Evolutionary conservation across 2,113 vertebrate genomes (phyloP).

Genomic region (Pampusana beccarii): DNA sequence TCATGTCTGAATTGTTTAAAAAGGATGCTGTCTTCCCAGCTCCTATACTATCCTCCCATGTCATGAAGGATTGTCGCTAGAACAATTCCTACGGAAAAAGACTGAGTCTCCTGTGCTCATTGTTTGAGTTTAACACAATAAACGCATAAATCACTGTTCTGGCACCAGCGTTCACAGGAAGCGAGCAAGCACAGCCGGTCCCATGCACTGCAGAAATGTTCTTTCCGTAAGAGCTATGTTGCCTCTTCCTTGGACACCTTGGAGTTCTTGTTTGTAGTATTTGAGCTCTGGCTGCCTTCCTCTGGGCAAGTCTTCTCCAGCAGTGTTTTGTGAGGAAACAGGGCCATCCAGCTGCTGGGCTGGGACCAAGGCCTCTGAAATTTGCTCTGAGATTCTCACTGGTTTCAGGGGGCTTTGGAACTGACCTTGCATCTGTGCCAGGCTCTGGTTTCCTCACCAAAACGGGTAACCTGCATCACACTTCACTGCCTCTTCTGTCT

Average conservation of each 20-base stretch:
- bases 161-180: background rate
- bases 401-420: background rate
- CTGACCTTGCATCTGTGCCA: background rate
- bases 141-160: background rate
- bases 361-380: background rate
- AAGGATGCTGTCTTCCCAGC: background rate
- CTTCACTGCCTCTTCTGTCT: background rate
- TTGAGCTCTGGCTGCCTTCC: background rate
- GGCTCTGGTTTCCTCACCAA: background rate
- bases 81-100: slow-evolving; percentile 28
- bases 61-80: background rate
- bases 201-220: background rate
- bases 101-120: background rate
- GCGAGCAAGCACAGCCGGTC: background rate
- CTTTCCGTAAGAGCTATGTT: background rate
- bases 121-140: background rate
- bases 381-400: accelerated
- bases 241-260: background rate
- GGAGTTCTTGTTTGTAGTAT: background rate
- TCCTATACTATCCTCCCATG: background rate
- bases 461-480: background rate
- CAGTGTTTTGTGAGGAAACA: background rate
- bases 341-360: background rate
- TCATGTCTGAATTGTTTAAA: slow-evolving; percentile 24
- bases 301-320: background rate